These are phyloP conservation scores for Apis cerana DNA, from an alignment of 1,140 invertebrate species.

Conservation along the genomic window DNA sequence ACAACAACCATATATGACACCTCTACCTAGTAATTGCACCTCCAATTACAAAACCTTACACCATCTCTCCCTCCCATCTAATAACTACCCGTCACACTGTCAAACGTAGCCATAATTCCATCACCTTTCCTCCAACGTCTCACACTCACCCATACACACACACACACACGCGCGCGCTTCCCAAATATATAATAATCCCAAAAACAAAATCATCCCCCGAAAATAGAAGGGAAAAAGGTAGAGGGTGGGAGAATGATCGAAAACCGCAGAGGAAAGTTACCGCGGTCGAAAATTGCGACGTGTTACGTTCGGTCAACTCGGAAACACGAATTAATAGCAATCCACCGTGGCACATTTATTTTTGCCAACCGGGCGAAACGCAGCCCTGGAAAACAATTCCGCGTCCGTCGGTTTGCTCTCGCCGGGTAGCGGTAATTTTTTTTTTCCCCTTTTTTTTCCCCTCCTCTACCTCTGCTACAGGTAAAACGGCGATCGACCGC, in stretches of 20 bases:
- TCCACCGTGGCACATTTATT: conserved; percentile 11
- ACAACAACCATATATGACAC: too few relatives aligned
- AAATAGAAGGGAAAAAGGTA: neutral
- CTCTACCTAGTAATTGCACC: too few relatives aligned
- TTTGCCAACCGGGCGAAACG: neutral
- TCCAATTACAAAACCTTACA: too few relatives aligned
- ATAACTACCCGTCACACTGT: too few relatives aligned
- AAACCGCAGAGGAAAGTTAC: conserved; percentile 14
- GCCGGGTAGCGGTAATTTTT: neutral
- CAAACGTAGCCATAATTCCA: too few relatives aligned
- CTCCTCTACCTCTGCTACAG: neutral
- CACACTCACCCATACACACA: too few relatives aligned
- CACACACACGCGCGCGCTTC: too few relatives aligned
- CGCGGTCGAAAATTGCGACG: conserved; percentile 22
- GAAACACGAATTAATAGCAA: conserved; percentile 8
- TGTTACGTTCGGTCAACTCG: neutral
- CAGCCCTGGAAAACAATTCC: conserved; percentile 11
- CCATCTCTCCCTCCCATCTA: too few relatives aligned
- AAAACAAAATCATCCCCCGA: neutral
- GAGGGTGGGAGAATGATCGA: neutral
- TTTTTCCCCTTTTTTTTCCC: neutral
- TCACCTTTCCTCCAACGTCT: too few relatives aligned
- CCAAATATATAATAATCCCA: too few relatives aligned
- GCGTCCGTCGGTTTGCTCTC: neutral
- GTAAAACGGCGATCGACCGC: conserved; percentile 55